Evolutionary conservation across 2,113 vertebrate genomes (phyloP), one percentile per base, ranked within the genome.

Genomic region (Callaeas wilsoni): DNA sequence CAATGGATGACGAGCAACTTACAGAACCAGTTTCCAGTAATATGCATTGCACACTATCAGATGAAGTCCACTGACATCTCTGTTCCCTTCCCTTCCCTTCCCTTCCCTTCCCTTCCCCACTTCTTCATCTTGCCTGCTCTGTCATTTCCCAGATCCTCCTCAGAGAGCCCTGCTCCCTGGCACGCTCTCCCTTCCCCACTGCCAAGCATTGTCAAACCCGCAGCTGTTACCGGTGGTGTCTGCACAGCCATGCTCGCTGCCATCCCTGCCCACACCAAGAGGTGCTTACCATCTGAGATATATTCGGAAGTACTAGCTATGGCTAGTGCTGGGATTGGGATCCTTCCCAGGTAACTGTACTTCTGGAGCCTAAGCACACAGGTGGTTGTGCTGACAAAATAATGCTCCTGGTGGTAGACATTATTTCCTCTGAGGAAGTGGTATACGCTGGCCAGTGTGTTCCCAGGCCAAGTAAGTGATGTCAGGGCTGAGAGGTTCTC

Each of bases 41-140:
- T 27, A 55, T 88, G 92, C 47, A 7, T 67, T 91, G 90, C 26
- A 7, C 73, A 74, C 89, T 91, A 84, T 83, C 93, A 95, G 95
- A 96, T 85, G 63, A 97, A 97, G 92, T 89, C 91, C 93, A 92
- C 84, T 93, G 18, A 49, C 29, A 73, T 14, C 32, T 55, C 55
- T 27, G 22, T 19, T 22, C 22, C n/a, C 8, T 30, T 73, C 44
- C 55, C n/a, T n/a, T n/a, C n/a, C n/a, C 25, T 60, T 71, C 35
- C 27, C 73, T 47, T 80, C 35, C 35, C 47, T 53, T 76, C 16
- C 65, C 63, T 64, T 64, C 13, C 18, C 30, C 53, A 46, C 42
- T 90, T 49, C 73, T 69, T 49, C 73, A 63, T 35, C 69, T 46
- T 41, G 16, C 22, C 22, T 46, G 30, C 62, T 86, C 81, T 23